Percentiles rank a stretch among this genome's conserved stretches.
Conservation (phyloP, 2,113 vertebrate species). For the Aegotheles bennettii region DNA sequence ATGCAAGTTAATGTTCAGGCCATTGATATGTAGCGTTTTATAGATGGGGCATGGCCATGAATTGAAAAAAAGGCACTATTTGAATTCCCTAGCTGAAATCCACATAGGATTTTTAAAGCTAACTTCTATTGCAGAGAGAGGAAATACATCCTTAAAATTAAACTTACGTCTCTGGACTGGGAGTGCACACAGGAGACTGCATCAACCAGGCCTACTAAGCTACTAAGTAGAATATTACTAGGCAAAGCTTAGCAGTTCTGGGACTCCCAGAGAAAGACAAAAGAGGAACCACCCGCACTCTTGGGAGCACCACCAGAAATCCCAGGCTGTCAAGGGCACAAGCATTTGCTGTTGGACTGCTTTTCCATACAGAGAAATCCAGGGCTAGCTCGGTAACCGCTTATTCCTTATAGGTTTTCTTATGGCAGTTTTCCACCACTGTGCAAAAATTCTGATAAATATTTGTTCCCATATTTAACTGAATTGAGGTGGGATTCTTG, state of each 20-base stretch:
- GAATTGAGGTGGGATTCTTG: not conserved
- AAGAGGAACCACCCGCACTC: rapidly evolving
- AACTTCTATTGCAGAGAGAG: not conserved
- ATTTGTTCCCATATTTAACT: not conserved
- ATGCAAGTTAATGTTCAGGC: not conserved
- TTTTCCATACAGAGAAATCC: not conserved
- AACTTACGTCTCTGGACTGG: not conserved
- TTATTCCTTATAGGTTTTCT: not conserved
- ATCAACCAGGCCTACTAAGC: not conserved
- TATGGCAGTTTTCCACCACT: not conserved
- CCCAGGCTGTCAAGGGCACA: not conserved
- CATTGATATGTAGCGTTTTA: not conserved
- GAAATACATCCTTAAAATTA: not conserved
- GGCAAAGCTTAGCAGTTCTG: not conserved
- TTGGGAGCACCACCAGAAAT: not conserved
- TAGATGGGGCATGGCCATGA: not conserved
- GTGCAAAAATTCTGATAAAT: not conserved
- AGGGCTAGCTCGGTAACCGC: not conserved
- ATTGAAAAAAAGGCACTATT: not conserved
- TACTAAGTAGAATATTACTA: not conserved
- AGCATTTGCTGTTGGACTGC: not conserved
- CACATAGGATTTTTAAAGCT: not conserved
- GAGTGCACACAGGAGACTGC: not conserved
- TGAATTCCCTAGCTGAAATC: slow-evolving; percentile 7
- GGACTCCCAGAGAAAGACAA: not conserved